Conservation (phyloP, 1,140 invertebrate genomes). For the Bombus vancouverensis region DNA sequence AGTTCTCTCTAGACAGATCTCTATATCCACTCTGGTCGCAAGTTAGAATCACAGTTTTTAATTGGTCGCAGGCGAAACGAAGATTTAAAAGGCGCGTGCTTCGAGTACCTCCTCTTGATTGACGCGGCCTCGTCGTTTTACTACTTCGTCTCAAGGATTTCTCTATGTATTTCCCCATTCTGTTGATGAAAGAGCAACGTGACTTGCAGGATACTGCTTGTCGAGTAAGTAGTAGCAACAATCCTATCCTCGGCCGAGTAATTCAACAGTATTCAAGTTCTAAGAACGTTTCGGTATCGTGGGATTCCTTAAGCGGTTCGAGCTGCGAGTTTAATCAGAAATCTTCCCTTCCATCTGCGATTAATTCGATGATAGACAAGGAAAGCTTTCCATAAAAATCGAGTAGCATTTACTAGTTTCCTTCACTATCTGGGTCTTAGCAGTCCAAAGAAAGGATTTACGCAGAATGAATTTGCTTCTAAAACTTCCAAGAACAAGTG, state of each 20-base stretch:
- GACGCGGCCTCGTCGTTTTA: neutral
- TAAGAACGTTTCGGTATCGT: slow-evolving; percentile 4
- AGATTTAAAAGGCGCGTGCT: neutral
- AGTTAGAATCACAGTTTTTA: slow-evolving; percentile 3
- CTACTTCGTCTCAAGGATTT: neutral
- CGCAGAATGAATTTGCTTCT: neutral
- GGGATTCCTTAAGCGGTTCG: neutral
- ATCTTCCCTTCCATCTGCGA: neutral
- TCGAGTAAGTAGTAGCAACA: neutral
- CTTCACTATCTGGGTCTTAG: too few relatives aligned
- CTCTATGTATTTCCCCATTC: neutral
- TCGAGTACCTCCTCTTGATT: neutral
- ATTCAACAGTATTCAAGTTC: neutral
- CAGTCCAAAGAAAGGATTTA: neutral
- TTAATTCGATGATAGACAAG: neutral
- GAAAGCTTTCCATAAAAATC: neutral
- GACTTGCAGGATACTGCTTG: slow-evolving; percentile 8
- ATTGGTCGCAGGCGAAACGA: neutral
- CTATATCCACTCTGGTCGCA: neutral
- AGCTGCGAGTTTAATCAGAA: slow-evolving; percentile 7
- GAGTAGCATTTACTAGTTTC: neutral
- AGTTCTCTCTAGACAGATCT: neutral
- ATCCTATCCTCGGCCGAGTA: neutral
- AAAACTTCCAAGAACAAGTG: neutral
- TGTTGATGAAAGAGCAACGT: slow-evolving; percentile 15